Evolutionary conservation across 37 sponge, comb jelly and placozoan genomes (phyloP), one percentile per base, ranked within the genome.

Genomic region (Ephydatia muelleri): DNA sequence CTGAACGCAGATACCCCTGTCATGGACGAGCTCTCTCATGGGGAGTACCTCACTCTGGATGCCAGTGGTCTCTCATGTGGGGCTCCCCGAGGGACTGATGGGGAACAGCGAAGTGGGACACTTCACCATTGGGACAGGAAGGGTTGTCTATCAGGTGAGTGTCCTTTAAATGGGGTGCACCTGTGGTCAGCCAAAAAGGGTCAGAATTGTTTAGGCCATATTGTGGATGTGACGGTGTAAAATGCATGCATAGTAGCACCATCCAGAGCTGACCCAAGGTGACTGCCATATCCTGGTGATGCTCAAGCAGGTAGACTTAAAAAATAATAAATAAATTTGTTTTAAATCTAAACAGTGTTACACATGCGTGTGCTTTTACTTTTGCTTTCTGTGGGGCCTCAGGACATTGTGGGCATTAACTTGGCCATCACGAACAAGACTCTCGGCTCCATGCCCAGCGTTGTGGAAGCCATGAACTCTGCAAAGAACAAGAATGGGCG

Each of bases 41-140:
- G 84, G 16, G 67, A 88, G 71, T 86, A 82, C 77, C 36, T 88
- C 64, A 92, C 93, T 27, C 85, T 98, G 38, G 94, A 91, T 68
- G 98, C 98, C 43, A 88, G 89, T 49, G 98, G 98, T 19, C 81
- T 91, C 19, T 82, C 98, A 30, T 96, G 95, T 67, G 57, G 98
- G 98, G 32, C 88, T 97, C 28, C 98, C 98, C 49, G 92, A 80
- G 29, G 98, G 98, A 0, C 75, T 98, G 66, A 98, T 98, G 98
- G 98, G 98, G n/a, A 98, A 98, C 85, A 95, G 96, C 72, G 98
- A 98, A 81, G 98, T 98, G 27, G 98, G 98, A 29, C 98, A 98
- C 80, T 91, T 91, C 71, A 98, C 94, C 68, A 92, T 98, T 49
- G 98, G 98, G 12, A 89, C 96, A 5, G 98, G 98, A 0, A 75